Base-by-base conservation (phyloP, 35 echinoderm and acorn worm species). In the Patiria miniata region DNA sequence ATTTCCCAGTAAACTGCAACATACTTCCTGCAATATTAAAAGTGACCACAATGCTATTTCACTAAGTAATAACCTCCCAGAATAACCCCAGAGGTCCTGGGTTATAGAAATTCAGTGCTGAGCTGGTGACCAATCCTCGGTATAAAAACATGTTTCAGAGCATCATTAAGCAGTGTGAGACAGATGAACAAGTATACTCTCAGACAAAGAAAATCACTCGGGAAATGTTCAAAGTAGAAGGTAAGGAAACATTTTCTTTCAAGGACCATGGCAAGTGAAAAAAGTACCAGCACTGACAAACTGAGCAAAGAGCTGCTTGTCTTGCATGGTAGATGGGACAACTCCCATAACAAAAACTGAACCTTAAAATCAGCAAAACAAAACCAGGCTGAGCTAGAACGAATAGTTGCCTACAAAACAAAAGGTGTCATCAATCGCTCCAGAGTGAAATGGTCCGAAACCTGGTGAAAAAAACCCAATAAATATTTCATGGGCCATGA, bases 381-480 rank as follows among this genome's bases (percentile, higher is more conserved):
- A n/a, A 81, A 36, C 39, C 9, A 81, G 56, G 56, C 50, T 15
- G 21, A 55, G 52, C 44, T 80, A 28, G 86, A 80, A 80, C 12
- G 21, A 34, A 39, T 83, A n/a, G 16, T 69, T 76, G 83, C 59
- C 34, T 86, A 77, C 15, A 76, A 78, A 38, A 68, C 61, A 22
- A 21, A 77, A 26, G 83, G 83, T 78, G 1, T 39, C 17, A 86
- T 86, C 2, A 26, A 73, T 59, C 53, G 80, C 16, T 84, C 88
- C 5, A 84, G 59, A 37, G 88, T 80, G n/a, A 69, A 30, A 69
- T 90, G 88, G 88, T 39, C 68, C 9, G 79, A 83, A 26, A 3
- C n/a, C 58, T n/a, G 80, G 88, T 30, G 88, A 78, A 85, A 84
- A 82, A 77, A 90, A 55, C 39, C n/a, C n/a, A 90, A 59, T 21